Base-by-base conservation (phyloP, 2,797 vertebrate species). In the Platyrinchus mystaceus region DNA sequence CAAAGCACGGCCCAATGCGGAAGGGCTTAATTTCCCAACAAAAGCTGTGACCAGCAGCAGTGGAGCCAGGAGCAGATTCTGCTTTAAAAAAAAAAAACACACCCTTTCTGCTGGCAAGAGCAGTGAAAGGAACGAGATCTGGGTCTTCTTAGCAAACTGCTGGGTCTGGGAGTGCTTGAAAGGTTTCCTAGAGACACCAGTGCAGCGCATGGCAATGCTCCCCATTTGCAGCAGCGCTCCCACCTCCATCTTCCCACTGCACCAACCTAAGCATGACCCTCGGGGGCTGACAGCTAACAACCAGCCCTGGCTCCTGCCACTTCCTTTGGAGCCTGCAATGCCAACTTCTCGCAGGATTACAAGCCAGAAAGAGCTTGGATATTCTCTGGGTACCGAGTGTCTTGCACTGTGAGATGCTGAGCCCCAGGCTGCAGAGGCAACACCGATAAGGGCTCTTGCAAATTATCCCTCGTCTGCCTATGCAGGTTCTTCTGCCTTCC, bases 181-280 rank as follows among this genome's bases (percentile, higher is more conserved):
- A 95, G 89, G 77, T 92, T 93, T 89, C 91, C 94, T 83, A 68
- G 89, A 95, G 88, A 95, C 81, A 86, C 60, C 62, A 87, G 68
- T 8, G 28, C 66, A 86, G 87, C 6, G 55, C 90, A 76, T 15
- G 90, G 90, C 52, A 95, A 93, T 90, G 78, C 66, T 91, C 75
- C 60, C 93, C 84, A 7, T 66, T 87, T 53, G 75, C 63, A 82
- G 18, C 68, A 86, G 64, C 64, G 27, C 70, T 89, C 70, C 92
- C 55, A 62, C 67, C 84, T 89, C 62, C 7, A 19, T 58, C 78
- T 68, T 84, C 89, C n/a, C 91, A 83, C 74, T 2, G 63, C 87
- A 63, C 77, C 67, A 93, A 58, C 88, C 84, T 64, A 70, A 68
- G 73, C 81, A 5, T 34, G 87, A 93, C 87, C 80, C 69, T 76